A percentile compares a stretch with the other conserved stretches of the same genome.
Conservation (phyloP, 2,113 vertebrate genomes). For the Mellivora capensis region DNA sequence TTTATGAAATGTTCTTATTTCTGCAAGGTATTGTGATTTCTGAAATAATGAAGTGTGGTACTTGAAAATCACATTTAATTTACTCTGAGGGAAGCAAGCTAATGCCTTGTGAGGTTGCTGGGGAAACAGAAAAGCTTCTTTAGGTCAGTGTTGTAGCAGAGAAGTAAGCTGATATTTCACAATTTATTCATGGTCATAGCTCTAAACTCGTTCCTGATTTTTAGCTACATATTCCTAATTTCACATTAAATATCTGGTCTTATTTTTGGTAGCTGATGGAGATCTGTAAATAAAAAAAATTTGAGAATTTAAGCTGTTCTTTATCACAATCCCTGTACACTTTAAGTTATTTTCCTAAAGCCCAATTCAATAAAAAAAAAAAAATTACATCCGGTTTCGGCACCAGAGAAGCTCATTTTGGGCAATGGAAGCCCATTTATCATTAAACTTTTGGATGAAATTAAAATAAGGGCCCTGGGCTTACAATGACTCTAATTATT, state of each 20-base stretch:
- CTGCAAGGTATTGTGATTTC: slow-evolving; percentile 82
- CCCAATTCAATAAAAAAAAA: slow-evolving; percentile 75
- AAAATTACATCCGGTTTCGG: slow-evolving; percentile 66
- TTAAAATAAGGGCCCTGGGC: slow-evolving; percentile 57
- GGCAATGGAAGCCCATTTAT: slow-evolving; percentile 74
- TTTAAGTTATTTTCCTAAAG: slow-evolving; percentile 71
- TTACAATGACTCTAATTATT: slow-evolving; percentile 72
- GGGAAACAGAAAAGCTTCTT: slow-evolving; percentile 85
- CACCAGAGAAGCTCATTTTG: slow-evolving; percentile 53
- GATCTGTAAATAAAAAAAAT: slow-evolving; percentile 67
- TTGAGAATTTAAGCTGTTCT: slow-evolving; percentile 66
- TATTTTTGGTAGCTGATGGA: slow-evolving; percentile 73
- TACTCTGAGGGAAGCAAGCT: slow-evolving; percentile 83
- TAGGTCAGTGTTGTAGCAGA: slow-evolving; percentile 77
- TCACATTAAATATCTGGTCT: slow-evolving; percentile 74
- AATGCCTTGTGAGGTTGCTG: slow-evolving; percentile 83
- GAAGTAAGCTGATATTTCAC: slow-evolving; percentile 79
- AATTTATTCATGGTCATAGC: slow-evolving; percentile 75
- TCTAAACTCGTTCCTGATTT: slow-evolving; percentile 75
- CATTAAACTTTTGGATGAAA: slow-evolving; percentile 70
- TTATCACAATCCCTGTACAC: slow-evolving; percentile 70
- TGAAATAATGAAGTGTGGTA: slow-evolving; percentile 86
- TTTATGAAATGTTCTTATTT: slow-evolving; percentile 81
- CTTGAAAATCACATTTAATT: slow-evolving; percentile 88
- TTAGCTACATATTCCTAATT: slow-evolving; percentile 74